A percentile compares a stretch with the other conserved stretches of the same genome.
phyloP scores from a whole-genome alignment of 2,888 invertebrate genomes.

The Nemoura dubitans region DNA sequence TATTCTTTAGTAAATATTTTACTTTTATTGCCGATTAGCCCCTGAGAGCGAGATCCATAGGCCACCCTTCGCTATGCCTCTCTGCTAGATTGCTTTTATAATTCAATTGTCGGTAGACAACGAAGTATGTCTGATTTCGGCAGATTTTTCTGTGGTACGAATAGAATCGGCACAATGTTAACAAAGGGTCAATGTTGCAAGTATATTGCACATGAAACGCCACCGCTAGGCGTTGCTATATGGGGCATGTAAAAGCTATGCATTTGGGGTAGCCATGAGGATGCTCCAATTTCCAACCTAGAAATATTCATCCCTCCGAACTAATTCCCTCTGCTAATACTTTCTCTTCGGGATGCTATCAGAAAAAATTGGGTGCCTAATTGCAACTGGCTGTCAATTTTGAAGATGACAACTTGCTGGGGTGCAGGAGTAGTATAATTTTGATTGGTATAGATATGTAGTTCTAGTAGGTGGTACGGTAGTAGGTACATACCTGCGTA shows the following conservation, averaged over 20 bases:
- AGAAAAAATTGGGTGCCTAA: too few relatives aligned
- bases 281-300: background rate
- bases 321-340: too few relatives aligned
- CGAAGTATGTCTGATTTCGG: background rate
- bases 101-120: background rate
- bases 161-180: background rate
- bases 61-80: slow-evolving; percentile 3
- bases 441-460: too few relatives aligned
- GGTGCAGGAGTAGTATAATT: too few relatives aligned
- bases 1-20: background rate
- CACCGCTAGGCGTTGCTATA: background rate
- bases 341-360: too few relatives aligned
- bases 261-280: slow-evolving; percentile 7
- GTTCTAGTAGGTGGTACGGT: too few relatives aligned
- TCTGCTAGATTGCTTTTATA: background rate
- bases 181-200: background rate
- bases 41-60: background rate
- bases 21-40: slow-evolving; percentile 5
- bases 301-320: background rate
- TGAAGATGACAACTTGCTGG: too few relatives aligned
- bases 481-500: too few relatives aligned
- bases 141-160: background rate
- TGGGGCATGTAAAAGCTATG: background rate
- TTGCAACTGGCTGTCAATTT: too few relatives aligned
- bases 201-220: background rate